These are phyloP conservation scores for Brienomyrus brachyistius DNA, from an alignment of 2,113 vertebrate genomes.

Conservation along the genomic window DNA sequence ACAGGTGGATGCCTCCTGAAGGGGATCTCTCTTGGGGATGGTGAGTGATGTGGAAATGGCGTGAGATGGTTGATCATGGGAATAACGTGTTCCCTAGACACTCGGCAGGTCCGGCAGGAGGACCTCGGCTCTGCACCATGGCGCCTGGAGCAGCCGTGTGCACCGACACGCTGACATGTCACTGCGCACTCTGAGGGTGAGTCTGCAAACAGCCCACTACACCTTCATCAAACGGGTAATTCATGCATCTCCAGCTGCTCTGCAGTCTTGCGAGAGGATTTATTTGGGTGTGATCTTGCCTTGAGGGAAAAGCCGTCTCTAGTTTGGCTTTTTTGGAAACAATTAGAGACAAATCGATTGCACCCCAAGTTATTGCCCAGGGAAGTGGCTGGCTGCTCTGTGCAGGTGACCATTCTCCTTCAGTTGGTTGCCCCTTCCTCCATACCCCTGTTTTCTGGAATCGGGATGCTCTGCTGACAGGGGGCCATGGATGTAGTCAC, in stretches of 20 bases:
- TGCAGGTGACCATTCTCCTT: neutral
- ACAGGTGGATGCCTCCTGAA: neutral
- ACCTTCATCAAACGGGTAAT: neutral
- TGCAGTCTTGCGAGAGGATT: neutral
- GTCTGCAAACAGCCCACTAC: neutral
- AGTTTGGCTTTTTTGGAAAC: neutral
- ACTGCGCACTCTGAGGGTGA: neutral
- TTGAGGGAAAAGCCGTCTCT: neutral
- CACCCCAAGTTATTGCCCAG: neutral
- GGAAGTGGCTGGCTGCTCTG: neutral
- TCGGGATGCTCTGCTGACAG: neutral
- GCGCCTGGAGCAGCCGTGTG: neutral
- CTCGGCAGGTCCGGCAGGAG: no score
- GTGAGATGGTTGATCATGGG: neutral
- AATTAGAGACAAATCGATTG: conserved; percentile 15
- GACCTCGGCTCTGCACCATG: neutral
- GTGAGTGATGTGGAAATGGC: neutral
- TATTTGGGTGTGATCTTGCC: neutral
- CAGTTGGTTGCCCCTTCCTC: neutral
- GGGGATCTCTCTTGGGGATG: neutral
- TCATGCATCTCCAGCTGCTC: neutral
- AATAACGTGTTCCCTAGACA: neutral
- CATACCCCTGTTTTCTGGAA: neutral
- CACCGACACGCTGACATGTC: neutral
- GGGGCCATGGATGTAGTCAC: neutral